Conservation (phyloP, 2,888 invertebrate genomes). For the Carterocephalus palaemon region DNA sequence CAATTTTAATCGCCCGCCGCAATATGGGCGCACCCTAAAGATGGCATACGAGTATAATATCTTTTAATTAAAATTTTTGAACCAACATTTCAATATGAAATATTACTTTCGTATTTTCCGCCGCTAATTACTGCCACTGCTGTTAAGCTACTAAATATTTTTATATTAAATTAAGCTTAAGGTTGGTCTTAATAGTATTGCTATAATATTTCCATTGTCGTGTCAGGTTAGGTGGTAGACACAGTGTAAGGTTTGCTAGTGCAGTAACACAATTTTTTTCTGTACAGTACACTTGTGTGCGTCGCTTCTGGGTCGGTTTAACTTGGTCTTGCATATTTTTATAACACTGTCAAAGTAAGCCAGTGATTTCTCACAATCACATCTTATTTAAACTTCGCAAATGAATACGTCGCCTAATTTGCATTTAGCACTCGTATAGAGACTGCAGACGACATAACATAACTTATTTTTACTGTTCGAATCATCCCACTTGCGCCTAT, state of each 20-base stretch:
- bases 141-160: too few species aligned
- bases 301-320: too few species aligned
- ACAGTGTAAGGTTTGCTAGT: too few species aligned
- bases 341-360: neutral
- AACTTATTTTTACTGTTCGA: conserved; percentile 34
- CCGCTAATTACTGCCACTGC: neutral
- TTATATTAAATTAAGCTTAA: too few species aligned
- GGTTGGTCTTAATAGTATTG: too few species aligned
- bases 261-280: too few species aligned
- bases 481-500: conserved; percentile 42
- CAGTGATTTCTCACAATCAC: conserved; percentile 7
- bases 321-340: neutral
- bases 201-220: too few species aligned
- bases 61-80: conserved; percentile 20
- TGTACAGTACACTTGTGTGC: too few species aligned
- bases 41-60: conserved; percentile 15
- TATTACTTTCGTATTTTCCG: conserved; percentile 3
- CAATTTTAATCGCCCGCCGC: conserved; percentile 60
- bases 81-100: conserved; percentile 9
- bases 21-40: conserved; percentile 52
- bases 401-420: conserved; percentile 14
- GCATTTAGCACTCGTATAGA: conserved; percentile 14
- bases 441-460: conserved; percentile 19
- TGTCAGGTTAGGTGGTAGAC: too few species aligned
- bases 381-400: neutral